Base-by-base conservation (phyloP, 2,797 vertebrate species). In the Clarias pachynema region DNA sequence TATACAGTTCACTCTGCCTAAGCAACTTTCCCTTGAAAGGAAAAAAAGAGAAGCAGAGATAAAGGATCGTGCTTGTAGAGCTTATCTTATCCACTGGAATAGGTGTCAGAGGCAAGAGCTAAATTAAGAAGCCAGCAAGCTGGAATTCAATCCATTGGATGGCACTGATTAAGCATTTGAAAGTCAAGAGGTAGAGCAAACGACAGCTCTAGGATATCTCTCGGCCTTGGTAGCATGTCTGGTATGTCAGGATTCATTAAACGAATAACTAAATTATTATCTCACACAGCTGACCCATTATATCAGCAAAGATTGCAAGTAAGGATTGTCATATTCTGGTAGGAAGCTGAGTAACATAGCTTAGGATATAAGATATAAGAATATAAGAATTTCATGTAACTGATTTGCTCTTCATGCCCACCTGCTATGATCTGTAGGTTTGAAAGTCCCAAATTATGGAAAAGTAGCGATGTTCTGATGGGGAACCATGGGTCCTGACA, bases 81-180 rank as follows among this genome's bases (percentile, higher is more conserved):
- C 40, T 84, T 66, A 87, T 94, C 93, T 94, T 92, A 93, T 94
- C 92, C 69, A 89, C 73, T 82, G 89, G 40, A 87, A 87, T 86
- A 84, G 87, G 84, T 93, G 93, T 93, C 84, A 91, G 92, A 86
- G 73, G 29, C 88, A 91, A 92, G 91, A 85, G 91, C 94, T 92
- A 89, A 90, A 92, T 92, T 92, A 92, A 94, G 95, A 93, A 93
- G 85, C 86, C 88, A 91, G 90, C 85, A 12, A 78, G 83, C 86
- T 91, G 92, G 83, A 75, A 88, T 88, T 70, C 90, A 91, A 87
- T 90, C 83, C 85, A 87, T 90, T 87, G 89, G 86, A 91, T 92
- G 92, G 90, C 88, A 88, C 92, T 87, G 90, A 94, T 94, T 80
- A 94, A 93, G 93, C 29, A 83, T 84, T 87, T 80, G 85, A 91